Conservation (phyloP, 2,888 invertebrate species). For the Drosophila nr. medialis region DNA sequence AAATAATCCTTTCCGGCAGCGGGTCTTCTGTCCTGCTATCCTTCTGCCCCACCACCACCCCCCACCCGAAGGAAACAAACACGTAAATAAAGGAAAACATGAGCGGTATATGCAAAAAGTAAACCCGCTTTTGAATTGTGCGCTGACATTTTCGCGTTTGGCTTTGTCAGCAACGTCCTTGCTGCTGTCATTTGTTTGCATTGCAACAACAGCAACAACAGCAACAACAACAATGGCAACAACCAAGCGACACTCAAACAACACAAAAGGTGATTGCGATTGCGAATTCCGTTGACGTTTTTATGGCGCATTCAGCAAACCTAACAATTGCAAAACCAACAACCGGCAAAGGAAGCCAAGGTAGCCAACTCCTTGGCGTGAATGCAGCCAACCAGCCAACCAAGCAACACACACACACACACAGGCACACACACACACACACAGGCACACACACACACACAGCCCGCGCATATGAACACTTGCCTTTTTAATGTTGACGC, state of each 20-base stretch:
- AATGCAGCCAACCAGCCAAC: conserved; percentile 41
- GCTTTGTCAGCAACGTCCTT: conserved; percentile 79
- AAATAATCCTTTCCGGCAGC: conserved; percentile 76
- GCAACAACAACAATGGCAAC: conserved; percentile 29
- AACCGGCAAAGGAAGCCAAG: conserved; percentile 48
- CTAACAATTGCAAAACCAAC: conserved; percentile 65
- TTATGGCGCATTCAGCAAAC: conserved; percentile 74
- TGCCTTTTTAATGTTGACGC: conserved; percentile 49
- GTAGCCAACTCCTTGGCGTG: conserved; percentile 62
- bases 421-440: conserved; percentile 3
- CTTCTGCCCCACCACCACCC: background rate
- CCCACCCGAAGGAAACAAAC: conserved; percentile 7
- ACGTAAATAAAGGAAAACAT: background rate
- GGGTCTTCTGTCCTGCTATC: conserved; percentile 19
- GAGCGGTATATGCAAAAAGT: background rate
- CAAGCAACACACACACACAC: conserved; percentile 18
- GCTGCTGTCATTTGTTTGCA: conserved; percentile 79
- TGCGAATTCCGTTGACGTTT: conserved; percentile 79
- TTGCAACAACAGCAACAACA: conserved; percentile 49
- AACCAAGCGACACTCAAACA: conserved; percentile 65
- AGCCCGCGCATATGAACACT: conserved; percentile 54
- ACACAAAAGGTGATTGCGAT: conserved; percentile 80
- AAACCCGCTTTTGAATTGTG: conserved; percentile 46
- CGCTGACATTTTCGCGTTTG: conserved; percentile 78
- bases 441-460: conserved; percentile 9